phyloP scores from a whole-genome alignment of 2,888 invertebrate species.

The Metallyticus violacea region DNA sequence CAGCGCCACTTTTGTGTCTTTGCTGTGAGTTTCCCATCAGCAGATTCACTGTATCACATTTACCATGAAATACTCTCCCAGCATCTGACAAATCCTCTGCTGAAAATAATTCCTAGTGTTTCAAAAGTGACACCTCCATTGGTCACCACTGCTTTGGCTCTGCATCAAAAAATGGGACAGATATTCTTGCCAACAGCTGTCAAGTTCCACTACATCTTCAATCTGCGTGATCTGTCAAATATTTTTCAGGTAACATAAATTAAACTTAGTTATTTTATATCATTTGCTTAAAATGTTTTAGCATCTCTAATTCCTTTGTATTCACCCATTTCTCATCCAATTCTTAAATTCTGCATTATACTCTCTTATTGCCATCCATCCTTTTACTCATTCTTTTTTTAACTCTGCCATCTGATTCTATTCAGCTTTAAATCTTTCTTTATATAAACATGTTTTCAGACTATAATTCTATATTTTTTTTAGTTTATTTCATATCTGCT shows the following conservation, averaged over 20 bases:
- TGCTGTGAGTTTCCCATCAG: constrained; percentile 80
- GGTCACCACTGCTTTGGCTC: constrained; percentile 67
- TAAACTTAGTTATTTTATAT: too few species aligned
- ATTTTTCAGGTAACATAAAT: constrained; percentile 77
- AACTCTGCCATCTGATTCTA: too few species aligned
- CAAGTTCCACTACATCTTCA: constrained; percentile 94
- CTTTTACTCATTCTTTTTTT: too few species aligned
- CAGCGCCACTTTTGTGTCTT: constrained; percentile 87
- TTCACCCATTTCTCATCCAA: too few species aligned
- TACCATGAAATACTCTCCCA: constrained; percentile 78
- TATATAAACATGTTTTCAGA: too few species aligned
- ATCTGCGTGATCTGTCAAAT: constrained; percentile 87
- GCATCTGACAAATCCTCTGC: constrained; percentile 62
- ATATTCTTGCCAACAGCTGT: constrained; percentile 89
- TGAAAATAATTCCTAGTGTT: constrained; percentile 64
- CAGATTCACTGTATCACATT: constrained; percentile 79
- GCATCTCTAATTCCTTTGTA: too few species aligned
- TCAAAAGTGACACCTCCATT: constrained; percentile 59
- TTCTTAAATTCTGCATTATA: too few species aligned
- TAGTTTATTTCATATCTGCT: not conserved
- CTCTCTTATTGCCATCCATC: too few species aligned
- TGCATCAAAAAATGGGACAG: constrained; percentile 72
- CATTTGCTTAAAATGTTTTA: too few species aligned
- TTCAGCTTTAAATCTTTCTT: too few species aligned
- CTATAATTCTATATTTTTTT: not conserved